A percentile compares a stretch with the other conserved stretches of the same genome.
Conservation (phyloP, 2,797 vertebrate genomes). For the Anolis apletophallus region DNA sequence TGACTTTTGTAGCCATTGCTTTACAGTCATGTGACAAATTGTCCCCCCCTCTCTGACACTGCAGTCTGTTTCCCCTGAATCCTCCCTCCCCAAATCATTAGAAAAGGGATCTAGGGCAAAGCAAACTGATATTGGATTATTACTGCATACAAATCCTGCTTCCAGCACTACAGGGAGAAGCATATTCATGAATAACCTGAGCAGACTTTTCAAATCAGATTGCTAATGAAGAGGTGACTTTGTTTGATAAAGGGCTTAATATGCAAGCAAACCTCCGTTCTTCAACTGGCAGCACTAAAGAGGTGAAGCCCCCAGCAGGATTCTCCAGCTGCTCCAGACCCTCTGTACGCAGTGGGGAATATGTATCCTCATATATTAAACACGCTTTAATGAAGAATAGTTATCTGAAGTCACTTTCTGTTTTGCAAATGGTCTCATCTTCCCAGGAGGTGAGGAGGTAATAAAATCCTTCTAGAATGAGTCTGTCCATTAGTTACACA, state of each 20-base stretch:
- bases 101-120: constrained; percentile 3
- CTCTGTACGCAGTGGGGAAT: constrained; percentile 25
- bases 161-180: constrained; percentile 41
- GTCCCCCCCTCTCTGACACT: constrained; percentile 17
- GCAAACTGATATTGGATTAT: constrained; percentile 38
- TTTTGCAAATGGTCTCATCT: constrained; percentile 12
- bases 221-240: constrained; percentile 39
- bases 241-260: constrained; percentile 51
- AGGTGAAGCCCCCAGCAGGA: constrained; percentile 19
- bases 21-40: constrained; percentile 18
- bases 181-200: not conserved
- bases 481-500: not conserved
- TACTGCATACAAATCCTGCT: constrained; percentile 8
- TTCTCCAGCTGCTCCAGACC: constrained; percentile 41
- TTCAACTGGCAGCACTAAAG: constrained; percentile 30
- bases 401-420: constrained; percentile 39
- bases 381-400: constrained; percentile 40
- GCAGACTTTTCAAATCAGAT: constrained; percentile 46
- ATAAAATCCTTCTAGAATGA: not conserved
- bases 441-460: not conserved
- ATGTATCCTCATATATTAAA: not conserved
- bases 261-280: constrained; percentile 33
- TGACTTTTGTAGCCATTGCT: constrained; percentile 38
- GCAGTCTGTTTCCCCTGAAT: constrained; percentile 42
- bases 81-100: constrained; percentile 9